Conservation (phyloP, 2,888 invertebrate genomes). For the Isoperla grammatica region DNA sequence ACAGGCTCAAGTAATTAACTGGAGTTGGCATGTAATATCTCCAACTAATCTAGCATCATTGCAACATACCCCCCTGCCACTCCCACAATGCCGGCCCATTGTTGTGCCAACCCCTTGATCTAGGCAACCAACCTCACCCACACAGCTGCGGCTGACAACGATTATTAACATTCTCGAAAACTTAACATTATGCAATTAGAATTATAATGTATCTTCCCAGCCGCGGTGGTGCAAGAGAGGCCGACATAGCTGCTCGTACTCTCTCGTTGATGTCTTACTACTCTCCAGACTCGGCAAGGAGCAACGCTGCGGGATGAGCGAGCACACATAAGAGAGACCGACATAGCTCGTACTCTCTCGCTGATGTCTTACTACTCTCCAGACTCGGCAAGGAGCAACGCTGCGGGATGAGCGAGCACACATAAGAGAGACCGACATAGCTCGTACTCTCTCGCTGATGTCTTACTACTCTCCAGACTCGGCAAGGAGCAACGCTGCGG, state of each 20-base stretch:
- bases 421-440: neutral
- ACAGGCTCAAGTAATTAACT: slow-evolving; percentile 14
- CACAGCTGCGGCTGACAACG: slow-evolving; percentile 9
- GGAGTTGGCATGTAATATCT: slow-evolving; percentile 13
- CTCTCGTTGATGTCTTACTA: too few species aligned
- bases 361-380: neutral
- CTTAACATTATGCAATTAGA: neutral
- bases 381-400: neutral
- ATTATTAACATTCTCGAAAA: slow-evolving; percentile 6
- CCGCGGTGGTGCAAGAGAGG: too few species aligned
- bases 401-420: neutral
- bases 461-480: too few species aligned
- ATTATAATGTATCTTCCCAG: too few species aligned
- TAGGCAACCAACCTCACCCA: neutral
- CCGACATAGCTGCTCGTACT: too few species aligned
- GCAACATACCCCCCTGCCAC: neutral
- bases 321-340: too few species aligned
- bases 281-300: too few species aligned
- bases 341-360: too few species aligned
- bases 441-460: neutral
- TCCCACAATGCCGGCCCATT: slow-evolving; percentile 8
- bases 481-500: too few species aligned
- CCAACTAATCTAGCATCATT: slow-evolving; percentile 10
- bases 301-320: too few species aligned
- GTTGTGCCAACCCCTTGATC: neutral